A percentile compares a stretch with the other conserved stretches of the same genome.
Conservation (phyloP, 2,113 vertebrate species). For the Cochlearius cochlearius region DNA sequence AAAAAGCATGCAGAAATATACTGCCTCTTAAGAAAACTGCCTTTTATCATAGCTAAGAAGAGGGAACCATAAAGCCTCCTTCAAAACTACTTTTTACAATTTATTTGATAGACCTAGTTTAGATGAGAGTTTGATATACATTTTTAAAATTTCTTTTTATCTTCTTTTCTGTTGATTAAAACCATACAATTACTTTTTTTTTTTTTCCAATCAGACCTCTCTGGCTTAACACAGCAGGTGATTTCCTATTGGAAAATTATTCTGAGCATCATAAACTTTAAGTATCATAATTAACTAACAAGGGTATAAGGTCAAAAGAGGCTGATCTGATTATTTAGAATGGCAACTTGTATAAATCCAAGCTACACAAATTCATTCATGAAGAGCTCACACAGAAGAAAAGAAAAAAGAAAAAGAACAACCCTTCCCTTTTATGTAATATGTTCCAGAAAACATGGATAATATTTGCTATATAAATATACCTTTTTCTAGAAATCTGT, state of each 20-base stretch:
- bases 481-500: slow-evolving; percentile 33
- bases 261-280: background rate
- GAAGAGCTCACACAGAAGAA: background rate
- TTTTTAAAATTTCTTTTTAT: background rate
- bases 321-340: background rate
- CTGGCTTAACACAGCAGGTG: background rate
- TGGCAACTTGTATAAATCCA: background rate
- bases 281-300: background rate
- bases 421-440: background rate
- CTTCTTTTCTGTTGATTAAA: background rate
- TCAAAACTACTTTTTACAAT: background rate
- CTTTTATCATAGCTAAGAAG: background rate
- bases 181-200: background rate
- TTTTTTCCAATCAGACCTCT: background rate
- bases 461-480: background rate
- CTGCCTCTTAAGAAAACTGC: background rate
- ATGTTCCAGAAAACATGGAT: background rate
- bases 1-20: background rate
- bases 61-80: background rate
- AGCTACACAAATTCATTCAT: background rate
- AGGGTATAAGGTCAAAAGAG: background rate
- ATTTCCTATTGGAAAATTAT: background rate
- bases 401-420: background rate
- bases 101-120: background rate
- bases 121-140: background rate